Evolutionary conservation across 2,888 invertebrate species (phyloP), one percentile per base, ranked within the genome.

Genomic region (Cheilosia scutellata): DNA sequence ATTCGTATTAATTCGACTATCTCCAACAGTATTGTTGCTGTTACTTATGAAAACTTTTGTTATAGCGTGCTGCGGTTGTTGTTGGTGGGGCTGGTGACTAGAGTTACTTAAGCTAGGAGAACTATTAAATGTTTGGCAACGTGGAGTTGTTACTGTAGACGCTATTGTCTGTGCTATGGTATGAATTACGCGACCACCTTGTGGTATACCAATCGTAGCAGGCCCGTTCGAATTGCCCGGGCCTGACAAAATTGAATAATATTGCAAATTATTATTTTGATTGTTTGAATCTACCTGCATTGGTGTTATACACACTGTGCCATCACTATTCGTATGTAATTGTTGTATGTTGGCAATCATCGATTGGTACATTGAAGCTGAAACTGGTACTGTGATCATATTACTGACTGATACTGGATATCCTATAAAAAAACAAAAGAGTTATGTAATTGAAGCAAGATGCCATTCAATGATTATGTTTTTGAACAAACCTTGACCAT

Each of bases 281-380:
- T 83, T 86, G 75, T 88, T 87, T 88, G 90, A 90, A 90, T 92
- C 95, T 92, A 97, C 96, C 95, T 96, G 96, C 93, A 97, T 95
- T 89, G 96, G 97, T 84, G 96, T 95, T 82, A 97, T 95, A 93
- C 97, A 97, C 90, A 97, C 96, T 58, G 95, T 95, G 89, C 96
- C 96, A 92, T 97, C 97, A 89, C 94, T 94, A 88, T 94, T 94
- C 65, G 94, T 94, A 89, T 95, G 95, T 88, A 96, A 94, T 91
- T 95, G 95, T 92, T 96, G 96, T 92, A 97, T 97, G 92, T 96
- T 96, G 74, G 98, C 97, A 91, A 98, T 96, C 94, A 98, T 98
- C 82, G 97, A 97, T 93, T 98, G 98, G 94, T 98, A 98, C 96
- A 98, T 97, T 87, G 97, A 97, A 78, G 97, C 96, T 53, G 97